Base-by-base conservation (phyloP, 2,113 vertebrate species). In the Cochlearius cochlearius region DNA sequence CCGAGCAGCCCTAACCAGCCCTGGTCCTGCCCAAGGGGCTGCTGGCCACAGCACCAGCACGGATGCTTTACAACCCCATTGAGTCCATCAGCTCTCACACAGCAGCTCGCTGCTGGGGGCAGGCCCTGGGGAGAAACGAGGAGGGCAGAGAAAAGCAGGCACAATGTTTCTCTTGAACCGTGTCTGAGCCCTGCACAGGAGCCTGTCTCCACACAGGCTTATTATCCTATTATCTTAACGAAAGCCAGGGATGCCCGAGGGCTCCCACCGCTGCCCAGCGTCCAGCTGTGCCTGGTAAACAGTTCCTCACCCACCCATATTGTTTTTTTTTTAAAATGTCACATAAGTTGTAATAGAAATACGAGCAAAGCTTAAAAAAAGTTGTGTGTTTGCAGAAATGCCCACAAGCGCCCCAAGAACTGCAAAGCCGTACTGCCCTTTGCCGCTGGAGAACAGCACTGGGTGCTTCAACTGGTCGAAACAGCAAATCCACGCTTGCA, bases 131-230 rank as follows among this genome's bases (percentile, higher is more conserved):
- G 20, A 41, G 36, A 26, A 55, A 25, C 3, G 7, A 43, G 43
- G 21, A 67, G 22, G 43, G 43, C 32, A 36, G 39, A 27, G 53
- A 29, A n/a, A 45, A 45, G 41, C 39, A 27, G 41, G 32, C 30
- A n/a, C 4, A 5, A 32, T 2, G 5, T 11, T 27, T 26, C 39
- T 20, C 39, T n/a, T 8, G 71, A 53, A 20, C 39, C 2, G 0
- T 73, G 38, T 56, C 16, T 4, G 1, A 75, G 72, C 53, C 72
- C 39, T 3, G 23, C 72, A 20, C 4, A 4, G 27, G 30, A 45
- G 53, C 72, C 43, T 21, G 39, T 58, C 39, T 27, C 72, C 53
- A 21, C 32, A 5, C 53, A 15, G 53, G 53, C 41, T 75, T 41
- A 41, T 41, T 41, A 41, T 41, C 13, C 41, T 13, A 41, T 41